Evolutionary conservation across 2,888 invertebrate species (phyloP), one percentile per base, ranked within the genome.

Genomic region (Brachyopa scutellaris): DNA sequence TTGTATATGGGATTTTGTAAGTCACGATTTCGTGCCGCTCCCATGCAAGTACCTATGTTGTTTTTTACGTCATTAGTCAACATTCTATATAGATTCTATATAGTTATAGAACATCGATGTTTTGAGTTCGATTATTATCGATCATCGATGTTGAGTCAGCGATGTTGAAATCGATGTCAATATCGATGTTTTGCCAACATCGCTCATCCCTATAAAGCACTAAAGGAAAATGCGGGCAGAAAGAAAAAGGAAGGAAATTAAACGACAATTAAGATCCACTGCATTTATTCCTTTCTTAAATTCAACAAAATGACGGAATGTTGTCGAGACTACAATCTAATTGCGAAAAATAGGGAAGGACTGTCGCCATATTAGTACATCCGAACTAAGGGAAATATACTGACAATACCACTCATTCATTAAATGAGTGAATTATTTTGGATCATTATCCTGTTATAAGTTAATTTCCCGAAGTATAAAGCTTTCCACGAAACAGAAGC

Each of bases 351-450:
- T 53, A 45, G 61, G 61, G 61, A 72, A 62, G 23, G 45, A 61
- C 72, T 53, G 31, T 23, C 49, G 33, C 42, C 42, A 29, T 57
- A 57, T 29, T 17, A 23, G 21, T 36, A 21, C 36, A 57, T 21
- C 40, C n/a, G 15, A 57, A 19, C 57, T 13, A 17, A 57, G 15
- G 15, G 15, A n/a, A n/a, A n/a, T n/a, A n/a, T n/a, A n/a, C n/a
- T n/a, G n/a, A n/a, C n/a, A n/a, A 55, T 47, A 61, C 55, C 70
- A 77, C 69, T 69, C 76, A 76, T 69, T 76, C 61, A 61, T 67
- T 33, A 38, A 76, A 76, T 61, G 53, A 55, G 21, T 36, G 5
- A 7, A 1, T 26, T 53, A 61, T 45, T 45, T n/a, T 64, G 15
- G 17, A 74, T 57, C 47, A 57, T 38, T 26, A 38, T 17, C n/a